Conservation (phyloP, 2,113 vertebrate genomes). For the Noturus placidus region DNA sequence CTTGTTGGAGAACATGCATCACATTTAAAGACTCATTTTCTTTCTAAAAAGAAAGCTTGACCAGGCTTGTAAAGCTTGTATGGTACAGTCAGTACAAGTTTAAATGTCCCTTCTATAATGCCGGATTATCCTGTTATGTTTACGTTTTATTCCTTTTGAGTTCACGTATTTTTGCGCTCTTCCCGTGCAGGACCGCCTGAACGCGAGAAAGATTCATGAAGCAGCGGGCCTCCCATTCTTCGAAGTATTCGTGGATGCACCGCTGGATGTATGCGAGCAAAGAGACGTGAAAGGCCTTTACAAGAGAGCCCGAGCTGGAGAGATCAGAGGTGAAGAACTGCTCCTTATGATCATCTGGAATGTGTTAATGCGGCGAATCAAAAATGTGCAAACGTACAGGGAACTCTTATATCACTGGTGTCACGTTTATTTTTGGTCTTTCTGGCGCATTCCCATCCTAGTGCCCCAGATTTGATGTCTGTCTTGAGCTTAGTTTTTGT, state of each 20-base stretch:
- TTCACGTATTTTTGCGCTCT: not conserved
- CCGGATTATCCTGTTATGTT: not conserved
- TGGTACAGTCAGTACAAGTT: not conserved
- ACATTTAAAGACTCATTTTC: not conserved
- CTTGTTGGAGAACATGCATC: not conserved
- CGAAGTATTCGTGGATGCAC: conserved; percentile 97
- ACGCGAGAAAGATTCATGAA: conserved; percentile 92
- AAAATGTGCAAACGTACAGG: not conserved
- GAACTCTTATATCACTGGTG: not conserved
- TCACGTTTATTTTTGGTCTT: not conserved
- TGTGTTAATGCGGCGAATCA: not conserved
- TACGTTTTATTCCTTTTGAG: not conserved
- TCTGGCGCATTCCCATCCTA: not conserved
- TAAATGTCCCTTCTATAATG: not conserved
- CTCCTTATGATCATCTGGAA: not conserved
- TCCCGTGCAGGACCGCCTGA: conserved; percentile 85
- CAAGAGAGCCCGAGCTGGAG: conserved; percentile 94
- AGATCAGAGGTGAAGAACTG: conserved; percentile 85
- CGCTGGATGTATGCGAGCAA: conserved; percentile 93
- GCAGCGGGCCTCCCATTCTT: conserved; percentile 93
- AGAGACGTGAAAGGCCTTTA: conserved; percentile 97
- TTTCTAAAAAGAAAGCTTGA: not conserved
- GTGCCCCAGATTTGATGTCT: not conserved
- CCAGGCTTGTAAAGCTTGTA: not conserved
- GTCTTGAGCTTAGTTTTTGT: not conserved